Evolutionary conservation across 2,888 invertebrate species (phyloP).

Genomic region (Tenodera sinensis): DNA sequence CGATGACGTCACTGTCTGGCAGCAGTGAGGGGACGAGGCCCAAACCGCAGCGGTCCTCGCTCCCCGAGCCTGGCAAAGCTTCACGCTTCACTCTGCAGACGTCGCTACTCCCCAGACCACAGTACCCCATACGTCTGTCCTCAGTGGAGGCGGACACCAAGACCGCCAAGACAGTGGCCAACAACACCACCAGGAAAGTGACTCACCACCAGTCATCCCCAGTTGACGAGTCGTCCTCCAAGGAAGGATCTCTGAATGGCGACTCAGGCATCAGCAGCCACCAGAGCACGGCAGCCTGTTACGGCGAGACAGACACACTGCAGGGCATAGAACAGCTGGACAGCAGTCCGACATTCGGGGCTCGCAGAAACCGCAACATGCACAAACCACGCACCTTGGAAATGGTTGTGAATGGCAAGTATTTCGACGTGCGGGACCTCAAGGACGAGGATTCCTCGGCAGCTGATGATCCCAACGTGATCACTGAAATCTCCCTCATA

Average conservation of each 20-base stretch:
- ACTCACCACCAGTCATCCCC: not conserved
- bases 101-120: slow-evolving; percentile 71
- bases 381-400: slow-evolving; percentile 60
- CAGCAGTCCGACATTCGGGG: slow-evolving; percentile 40
- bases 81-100: slow-evolving; percentile 59
- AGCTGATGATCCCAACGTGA: slow-evolving; percentile 57
- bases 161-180: slow-evolving; percentile 38
- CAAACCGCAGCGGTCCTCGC: slow-evolving; percentile 32
- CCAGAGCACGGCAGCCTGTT: slow-evolving; percentile 35
- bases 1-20: not conserved
- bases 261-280: slow-evolving; percentile 60
- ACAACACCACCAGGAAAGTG: slow-evolving; percentile 30
- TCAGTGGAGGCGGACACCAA: slow-evolving; percentile 40
- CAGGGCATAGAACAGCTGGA: slow-evolving; percentile 44
- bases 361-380: slow-evolving; percentile 38
- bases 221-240: slow-evolving; percentile 44
- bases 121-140: slow-evolving; percentile 51
- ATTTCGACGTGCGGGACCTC: slow-evolving; percentile 71
- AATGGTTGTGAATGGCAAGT: slow-evolving; percentile 69
- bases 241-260: slow-evolving; percentile 47
- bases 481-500: slow-evolving; percentile 61
- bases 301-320: slow-evolving; percentile 42
- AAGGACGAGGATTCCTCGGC: slow-evolving; percentile 48
- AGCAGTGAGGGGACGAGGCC: not conserved
- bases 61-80: slow-evolving; percentile 14